Base-by-base conservation (phyloP, 2,113 vertebrate species). In the Mus spicilegus region DNA sequence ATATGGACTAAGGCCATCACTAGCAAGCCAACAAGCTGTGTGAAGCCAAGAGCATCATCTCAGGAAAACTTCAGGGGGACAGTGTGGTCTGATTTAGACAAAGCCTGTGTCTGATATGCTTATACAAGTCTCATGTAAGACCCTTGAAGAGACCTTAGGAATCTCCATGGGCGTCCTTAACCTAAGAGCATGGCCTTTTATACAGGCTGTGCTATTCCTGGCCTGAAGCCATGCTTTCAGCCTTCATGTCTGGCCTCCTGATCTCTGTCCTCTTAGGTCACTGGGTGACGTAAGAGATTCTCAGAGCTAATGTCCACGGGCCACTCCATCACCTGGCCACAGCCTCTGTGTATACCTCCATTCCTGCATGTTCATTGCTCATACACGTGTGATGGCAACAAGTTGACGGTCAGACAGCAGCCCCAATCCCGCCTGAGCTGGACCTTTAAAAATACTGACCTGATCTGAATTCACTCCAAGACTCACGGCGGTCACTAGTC, bases 331-430 rank as follows among this genome's bases (percentile, higher is more conserved):
- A 26, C 24, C 39, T 33, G 28, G 24, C 3, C 13, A 69, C 13
- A 14, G 6, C 7, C 4, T 82, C 69, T 46, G 26, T 14, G 20
- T 58, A 39, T 9, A 7, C 16, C 61, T 81, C 14, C 22, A 39
- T n/a, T 49, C 82, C 36, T 28, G 16, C 8, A 19, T 2, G 39
- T 14, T 70, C 1, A 0, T 5, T 2, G 39, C 19, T 70, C 1
- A 0, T 7, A 6, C 17, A 56, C 17, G 8, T 22, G 54, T 8
- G 51, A 26, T 33, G 5, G 7, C 24, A 76, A 42, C 7, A 54
- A 61, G 51, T 16, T 11, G 28, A 5, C 24, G 0, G 7, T 16
- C 63, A 36, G 82, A 63, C n/a, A 42, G 30, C 7, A 24, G 33
- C 12, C 20, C 58, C 49, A 39, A 39, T 20, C 78, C 13, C 28